Conservation (phyloP, 1,140 invertebrate genomes). For the Eriocheir sinensis region DNA sequence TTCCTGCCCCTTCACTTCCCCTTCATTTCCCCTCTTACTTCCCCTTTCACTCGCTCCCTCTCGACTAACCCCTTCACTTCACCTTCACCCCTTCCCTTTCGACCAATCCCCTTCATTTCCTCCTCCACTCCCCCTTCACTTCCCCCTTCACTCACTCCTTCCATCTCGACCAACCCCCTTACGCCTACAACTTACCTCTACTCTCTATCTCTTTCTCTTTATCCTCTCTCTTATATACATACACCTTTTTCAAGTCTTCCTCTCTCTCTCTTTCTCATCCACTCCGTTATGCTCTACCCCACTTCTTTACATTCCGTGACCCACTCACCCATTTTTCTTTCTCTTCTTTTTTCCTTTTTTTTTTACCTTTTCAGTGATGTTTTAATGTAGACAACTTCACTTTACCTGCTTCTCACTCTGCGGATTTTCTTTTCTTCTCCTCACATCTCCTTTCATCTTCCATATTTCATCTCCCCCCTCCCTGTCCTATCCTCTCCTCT, state of each 20-base stretch:
- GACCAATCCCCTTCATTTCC: neutral
- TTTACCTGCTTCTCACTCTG: too few relatives aligned
- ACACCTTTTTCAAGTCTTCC: too few relatives aligned
- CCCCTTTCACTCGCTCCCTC: neutral
- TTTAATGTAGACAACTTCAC: too few relatives aligned
- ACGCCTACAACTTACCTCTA: too few relatives aligned
- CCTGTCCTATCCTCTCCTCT: neutral
- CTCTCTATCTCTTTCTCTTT: too few relatives aligned
- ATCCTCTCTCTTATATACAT: too few relatives aligned
- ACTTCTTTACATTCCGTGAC: too few relatives aligned
- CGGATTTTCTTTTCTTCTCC: too few relatives aligned
- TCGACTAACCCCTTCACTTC: neutral
- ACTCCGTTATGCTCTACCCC: neutral
- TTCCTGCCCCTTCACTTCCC: neutral
- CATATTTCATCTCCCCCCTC: too few relatives aligned
- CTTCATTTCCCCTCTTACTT: neutral
- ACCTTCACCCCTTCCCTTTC: neutral
- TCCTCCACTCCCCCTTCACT: neutral
- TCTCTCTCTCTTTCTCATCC: neutral
- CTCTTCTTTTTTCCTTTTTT: conserved; percentile 9
- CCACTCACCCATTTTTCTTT: conserved; percentile 8
- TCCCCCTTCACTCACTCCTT: neutral
- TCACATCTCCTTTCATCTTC: too few relatives aligned
- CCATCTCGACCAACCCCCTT: neutral
- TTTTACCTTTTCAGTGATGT: too few relatives aligned